Evolutionary conservation across 2,113 vertebrate genomes (phyloP), one percentile per base, ranked within the genome.

Genomic region (Picathartes gymnocephalus): DNA sequence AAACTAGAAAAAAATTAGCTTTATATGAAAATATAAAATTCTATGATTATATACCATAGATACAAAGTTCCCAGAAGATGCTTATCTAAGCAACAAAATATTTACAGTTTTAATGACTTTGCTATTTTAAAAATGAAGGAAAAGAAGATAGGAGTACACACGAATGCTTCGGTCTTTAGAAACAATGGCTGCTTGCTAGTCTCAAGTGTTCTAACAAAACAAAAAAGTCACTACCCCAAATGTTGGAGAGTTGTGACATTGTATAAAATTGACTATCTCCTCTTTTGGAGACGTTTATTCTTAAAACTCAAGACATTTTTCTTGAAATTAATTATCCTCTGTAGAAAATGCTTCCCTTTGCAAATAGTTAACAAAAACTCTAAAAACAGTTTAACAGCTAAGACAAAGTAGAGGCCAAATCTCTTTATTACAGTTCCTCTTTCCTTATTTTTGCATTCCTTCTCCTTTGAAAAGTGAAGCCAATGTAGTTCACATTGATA

Each of bases 11-110:
- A 98, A 98, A 98, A 98, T 98, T 98, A 98, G 98, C 97, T 99
- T 98, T 98, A 98, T 99, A 99, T 98, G 98, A 98, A 98, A 98
- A 98, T 98, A 98, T 98, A 99, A 98, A 98, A 98, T 98, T 98
- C 98, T 98, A 98, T 98, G 98, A 98, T 98, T 98, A 98, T 98
- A 99, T 98, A 99, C 98, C 98, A 98, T 98, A 98, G 98, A 98
- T 98, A 99, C 98, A 98, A 98, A 98, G 98, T 98, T 98, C 97
- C 97, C 98, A 98, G 98, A 98, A 98, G 98, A 98, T 98, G 97
- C 97, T 98, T 98, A 98, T 97, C 97, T 97, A 98, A 98, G 98
- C 98, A 98, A 98, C 98, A 98, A 98, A 98, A 98, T 99, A 98
- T 99, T 98, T 98, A 98, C 97, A 98, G 88, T 98, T 98, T 97